These are phyloP conservation scores for Diadromus collaris DNA, from an alignment of 2,888 invertebrate genomes.

Conservation along the genomic window DNA sequence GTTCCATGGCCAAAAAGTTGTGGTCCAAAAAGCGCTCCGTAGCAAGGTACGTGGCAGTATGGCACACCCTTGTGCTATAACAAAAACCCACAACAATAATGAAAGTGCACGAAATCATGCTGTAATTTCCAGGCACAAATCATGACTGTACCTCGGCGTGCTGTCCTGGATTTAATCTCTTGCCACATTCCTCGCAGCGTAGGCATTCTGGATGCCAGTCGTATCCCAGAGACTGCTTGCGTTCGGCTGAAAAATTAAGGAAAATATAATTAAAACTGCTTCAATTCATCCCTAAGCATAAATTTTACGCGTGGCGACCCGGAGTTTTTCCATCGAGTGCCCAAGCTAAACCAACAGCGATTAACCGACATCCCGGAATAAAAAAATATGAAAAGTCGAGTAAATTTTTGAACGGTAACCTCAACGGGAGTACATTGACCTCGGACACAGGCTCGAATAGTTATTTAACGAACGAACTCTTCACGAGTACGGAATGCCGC, in stretches of 20 bases:
- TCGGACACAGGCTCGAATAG: constrained; percentile 28
- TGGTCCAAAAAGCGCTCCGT: constrained; percentile 91
- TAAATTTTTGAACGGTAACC: constrained; percentile 59
- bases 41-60: constrained; percentile 93
- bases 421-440: constrained; percentile 66
- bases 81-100: not conserved
- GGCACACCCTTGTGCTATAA: constrained; percentile 89
- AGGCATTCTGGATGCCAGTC: constrained; percentile 94
- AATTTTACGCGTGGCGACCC: not conserved
- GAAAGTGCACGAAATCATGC: not conserved
- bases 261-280: not conserved
- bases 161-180: constrained; percentile 90
- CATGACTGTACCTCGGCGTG: constrained; percentile 84
- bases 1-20: constrained; percentile 92
- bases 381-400: not conserved
- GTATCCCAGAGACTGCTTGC: constrained; percentile 92
- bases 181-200: constrained; percentile 91
- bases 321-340: constrained; percentile 5
- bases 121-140: constrained; percentile 11
- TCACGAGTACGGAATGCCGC: not conserved
- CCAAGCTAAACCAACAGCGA: not conserved
- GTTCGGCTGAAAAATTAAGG: constrained; percentile 84
- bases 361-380: no score
- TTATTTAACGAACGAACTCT: constrained; percentile 21
- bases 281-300: not conserved